phyloP scores from a whole-genome alignment of 1,140 invertebrate genomes.

The Temnothorax nylanderi region DNA sequence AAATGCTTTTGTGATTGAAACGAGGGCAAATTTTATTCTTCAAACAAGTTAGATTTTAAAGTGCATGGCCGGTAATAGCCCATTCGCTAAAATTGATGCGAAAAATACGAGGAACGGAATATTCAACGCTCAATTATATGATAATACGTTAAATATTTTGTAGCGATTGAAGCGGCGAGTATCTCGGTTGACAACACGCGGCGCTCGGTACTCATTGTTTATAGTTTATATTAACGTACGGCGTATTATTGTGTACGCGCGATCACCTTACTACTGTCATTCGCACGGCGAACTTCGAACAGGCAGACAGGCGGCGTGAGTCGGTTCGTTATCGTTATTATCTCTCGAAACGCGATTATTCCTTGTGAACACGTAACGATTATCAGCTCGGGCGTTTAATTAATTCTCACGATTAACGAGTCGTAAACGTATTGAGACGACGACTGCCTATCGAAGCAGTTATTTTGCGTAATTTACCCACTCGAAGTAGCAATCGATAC shows the following conservation, averaged over 20 bases:
- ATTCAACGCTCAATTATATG: not conserved
- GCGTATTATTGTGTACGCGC: conserved; percentile 6
- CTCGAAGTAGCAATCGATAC: not conserved
- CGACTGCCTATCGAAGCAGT: not conserved
- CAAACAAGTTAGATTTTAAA: not conserved
- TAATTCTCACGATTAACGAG: not conserved
- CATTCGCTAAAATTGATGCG: not conserved
- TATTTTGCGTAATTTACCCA: not conserved
- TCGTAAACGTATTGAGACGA: not conserved
- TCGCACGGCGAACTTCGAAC: not conserved
- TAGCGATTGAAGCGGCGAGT: not conserved
- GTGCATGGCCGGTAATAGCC: not conserved
- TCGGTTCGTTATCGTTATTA: not conserved
- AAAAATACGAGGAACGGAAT: not conserved
- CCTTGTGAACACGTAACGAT: not conserved
- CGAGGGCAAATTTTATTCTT: not conserved
- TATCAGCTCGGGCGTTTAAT: not conserved
- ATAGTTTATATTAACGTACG: not conserved
- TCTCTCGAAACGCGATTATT: conserved; percentile 4
- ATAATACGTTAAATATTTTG: not conserved
- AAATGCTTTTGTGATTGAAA: not conserved
- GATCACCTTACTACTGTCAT: not conserved
- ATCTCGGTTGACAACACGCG: not conserved
- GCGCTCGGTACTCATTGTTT: not conserved
- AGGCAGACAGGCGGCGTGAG: not conserved